A percentile compares a stretch with the other conserved stretches of the same genome.
These are phyloP conservation scores for Tenthredo scrophulariae DNA, from an alignment of 2,888 invertebrate genomes.

Conservation along the genomic window DNA sequence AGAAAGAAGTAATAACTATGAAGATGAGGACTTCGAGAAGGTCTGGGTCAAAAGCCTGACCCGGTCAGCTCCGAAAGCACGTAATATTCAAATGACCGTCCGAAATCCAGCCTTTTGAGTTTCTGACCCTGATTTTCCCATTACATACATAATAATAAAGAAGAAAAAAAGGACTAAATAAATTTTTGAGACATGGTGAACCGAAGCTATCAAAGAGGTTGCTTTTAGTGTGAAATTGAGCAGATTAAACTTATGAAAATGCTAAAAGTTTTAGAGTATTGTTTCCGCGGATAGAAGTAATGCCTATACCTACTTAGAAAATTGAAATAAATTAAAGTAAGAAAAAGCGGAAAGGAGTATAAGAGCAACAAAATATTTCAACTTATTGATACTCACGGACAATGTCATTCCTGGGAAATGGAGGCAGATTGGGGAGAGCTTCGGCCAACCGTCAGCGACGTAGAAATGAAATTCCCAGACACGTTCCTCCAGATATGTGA, in stretches of 20 bases:
- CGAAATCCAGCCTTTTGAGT: not conserved
- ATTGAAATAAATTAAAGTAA: not conserved
- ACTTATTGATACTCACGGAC: slow-evolving; percentile 83
- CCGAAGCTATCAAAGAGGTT: not conserved
- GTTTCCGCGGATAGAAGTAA: not conserved
- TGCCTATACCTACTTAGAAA: not conserved
- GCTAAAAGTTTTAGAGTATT: not conserved
- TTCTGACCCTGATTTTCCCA: not conserved
- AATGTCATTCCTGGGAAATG: slow-evolving; percentile 94
- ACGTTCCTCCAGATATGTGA: slow-evolving; percentile 92
- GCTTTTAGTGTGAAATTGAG: not conserved
- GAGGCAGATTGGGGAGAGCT: slow-evolving; percentile 87
- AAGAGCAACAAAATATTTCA: not conserved
- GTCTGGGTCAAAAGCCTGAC: not conserved
- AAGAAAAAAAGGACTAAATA: not conserved
- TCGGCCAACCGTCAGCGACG: slow-evolving; percentile 93
- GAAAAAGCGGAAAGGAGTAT: not conserved
- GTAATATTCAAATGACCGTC: not conserved
- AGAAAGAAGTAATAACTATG: not conserved
- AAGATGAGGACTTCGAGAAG: slow-evolving; percentile 8
- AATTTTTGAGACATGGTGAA: not conserved
- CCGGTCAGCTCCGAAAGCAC: slow-evolving; percentile 12
- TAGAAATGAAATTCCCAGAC: slow-evolving; percentile 96
- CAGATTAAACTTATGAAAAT: not conserved
- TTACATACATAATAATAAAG: not conserved